phyloP scores from a whole-genome alignment of 2,797 vertebrate species.

The Chelon labrosus region DNA sequence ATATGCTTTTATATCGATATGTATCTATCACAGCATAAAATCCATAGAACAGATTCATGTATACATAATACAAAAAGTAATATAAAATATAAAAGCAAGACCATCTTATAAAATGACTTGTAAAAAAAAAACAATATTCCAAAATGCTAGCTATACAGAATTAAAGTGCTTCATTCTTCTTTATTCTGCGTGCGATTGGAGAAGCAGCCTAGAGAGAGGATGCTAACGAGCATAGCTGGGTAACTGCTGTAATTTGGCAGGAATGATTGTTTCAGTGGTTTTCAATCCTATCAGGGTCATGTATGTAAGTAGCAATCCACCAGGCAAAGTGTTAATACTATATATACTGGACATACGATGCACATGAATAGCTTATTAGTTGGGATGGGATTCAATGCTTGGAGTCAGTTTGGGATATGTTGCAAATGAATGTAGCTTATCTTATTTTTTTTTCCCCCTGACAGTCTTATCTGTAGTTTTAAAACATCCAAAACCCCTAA shows the following conservation, averaged over 20 bases:
- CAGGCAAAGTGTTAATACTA: slow-evolving; percentile 66
- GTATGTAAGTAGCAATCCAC: slow-evolving; percentile 57
- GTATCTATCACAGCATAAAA: slow-evolving; percentile 68
- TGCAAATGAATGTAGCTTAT: slow-evolving; percentile 60
- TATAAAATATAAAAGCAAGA: slow-evolving; percentile 84
- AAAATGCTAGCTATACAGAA: slow-evolving; percentile 77
- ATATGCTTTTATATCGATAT: slow-evolving; percentile 62
- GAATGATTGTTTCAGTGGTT: slow-evolving; percentile 27
- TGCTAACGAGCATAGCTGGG: slow-evolving; percentile 67
- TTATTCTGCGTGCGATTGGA: slow-evolving; percentile 69
- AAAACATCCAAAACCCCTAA: slow-evolving; percentile 50
- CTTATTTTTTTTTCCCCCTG: slow-evolving; percentile 49
- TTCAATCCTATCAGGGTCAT: slow-evolving; percentile 29
- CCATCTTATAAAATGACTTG: slow-evolving; percentile 76
- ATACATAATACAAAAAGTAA: slow-evolving; percentile 80
- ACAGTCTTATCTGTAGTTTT: slow-evolving; percentile 43
- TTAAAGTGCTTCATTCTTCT: slow-evolving; percentile 84
- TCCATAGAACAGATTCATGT: slow-evolving; percentile 76
- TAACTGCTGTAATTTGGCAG: slow-evolving; percentile 52
- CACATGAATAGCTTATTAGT: slow-evolving; percentile 72
- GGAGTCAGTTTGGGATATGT: slow-evolving; percentile 30
- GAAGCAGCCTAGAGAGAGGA: slow-evolving; percentile 72
- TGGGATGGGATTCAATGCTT: slow-evolving; percentile 45
- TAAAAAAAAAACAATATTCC: slow-evolving; percentile 74
- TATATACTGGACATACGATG: slow-evolving; percentile 57